Evolutionary conservation across 2,113 vertebrate genomes (phyloP).

Genomic region (Acrocephalus arundinaceus): DNA sequence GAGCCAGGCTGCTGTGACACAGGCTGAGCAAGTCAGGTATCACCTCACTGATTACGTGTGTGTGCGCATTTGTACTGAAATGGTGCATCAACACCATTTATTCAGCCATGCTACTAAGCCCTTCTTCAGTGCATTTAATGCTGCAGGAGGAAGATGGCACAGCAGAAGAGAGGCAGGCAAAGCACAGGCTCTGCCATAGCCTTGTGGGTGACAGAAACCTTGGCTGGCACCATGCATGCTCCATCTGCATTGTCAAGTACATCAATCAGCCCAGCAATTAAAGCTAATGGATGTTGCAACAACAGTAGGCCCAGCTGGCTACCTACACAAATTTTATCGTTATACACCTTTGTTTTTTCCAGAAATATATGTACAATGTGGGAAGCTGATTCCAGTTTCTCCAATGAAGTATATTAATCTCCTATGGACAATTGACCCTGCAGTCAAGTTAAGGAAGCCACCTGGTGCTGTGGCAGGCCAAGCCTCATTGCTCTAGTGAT

Average conservation of each 20-base stretch:
- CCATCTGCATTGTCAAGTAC: not conserved
- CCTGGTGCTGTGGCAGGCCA: not conserved
- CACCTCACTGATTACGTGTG: rapidly evolving
- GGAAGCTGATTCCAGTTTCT: not conserved
- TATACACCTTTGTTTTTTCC: not conserved
- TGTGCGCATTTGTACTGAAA: rapidly evolving
- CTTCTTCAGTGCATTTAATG: not conserved
- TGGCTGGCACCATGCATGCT: not conserved
- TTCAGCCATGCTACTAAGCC: not conserved
- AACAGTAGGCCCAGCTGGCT: not conserved
- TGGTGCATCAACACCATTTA: not conserved
- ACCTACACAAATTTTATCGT: not conserved
- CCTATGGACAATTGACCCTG: not conserved
- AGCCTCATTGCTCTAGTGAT: not conserved
- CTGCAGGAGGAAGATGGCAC: not conserved
- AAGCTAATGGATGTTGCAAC: not conserved
- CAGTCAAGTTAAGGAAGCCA: not conserved
- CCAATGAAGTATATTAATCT: not conserved
- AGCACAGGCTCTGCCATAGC: not conserved
- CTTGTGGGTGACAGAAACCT: not conserved
- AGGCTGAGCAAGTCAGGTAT: not conserved
- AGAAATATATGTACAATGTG: not conserved
- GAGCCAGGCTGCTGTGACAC: not conserved
- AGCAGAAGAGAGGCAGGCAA: not conserved
- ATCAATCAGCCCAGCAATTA: not conserved